Evolutionary conservation across 2,888 invertebrate species (phyloP).

Genomic region (Spatulosminthurus flaviceps): DNA sequence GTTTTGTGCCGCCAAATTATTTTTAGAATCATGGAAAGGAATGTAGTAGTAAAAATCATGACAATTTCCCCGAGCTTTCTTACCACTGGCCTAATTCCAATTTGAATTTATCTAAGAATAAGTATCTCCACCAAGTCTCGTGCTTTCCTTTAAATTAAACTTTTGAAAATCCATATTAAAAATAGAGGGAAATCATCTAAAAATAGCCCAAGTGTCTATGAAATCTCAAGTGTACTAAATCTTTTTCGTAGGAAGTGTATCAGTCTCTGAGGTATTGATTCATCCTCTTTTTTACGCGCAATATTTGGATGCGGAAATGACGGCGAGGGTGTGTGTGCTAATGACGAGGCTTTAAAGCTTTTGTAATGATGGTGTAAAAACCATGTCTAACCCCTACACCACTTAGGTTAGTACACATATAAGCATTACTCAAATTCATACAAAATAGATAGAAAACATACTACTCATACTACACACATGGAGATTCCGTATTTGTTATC

Average conservation of each 20-base stretch:
- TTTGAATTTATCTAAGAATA: background rate
- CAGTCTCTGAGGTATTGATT: conserved; percentile 1
- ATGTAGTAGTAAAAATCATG: background rate
- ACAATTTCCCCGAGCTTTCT: background rate
- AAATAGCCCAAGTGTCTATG: conserved; percentile 9
- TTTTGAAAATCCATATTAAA: background rate
- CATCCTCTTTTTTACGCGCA: background rate
- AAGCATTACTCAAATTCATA: no score
- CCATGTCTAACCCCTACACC: no score
- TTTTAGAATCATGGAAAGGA: background rate
- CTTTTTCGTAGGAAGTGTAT: background rate
- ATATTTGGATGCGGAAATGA: background rate
- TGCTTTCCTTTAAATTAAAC: background rate
- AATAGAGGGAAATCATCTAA: conserved; percentile 13
- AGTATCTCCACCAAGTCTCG: conserved; percentile 12
- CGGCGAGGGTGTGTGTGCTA: background rate
- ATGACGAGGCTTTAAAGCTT: background rate
- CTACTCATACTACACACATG: no score
- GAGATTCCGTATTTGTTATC: no score
- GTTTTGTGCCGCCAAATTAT: background rate
- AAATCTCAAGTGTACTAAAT: background rate
- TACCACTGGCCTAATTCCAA: conserved; percentile 23
- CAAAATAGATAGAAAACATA: no score
- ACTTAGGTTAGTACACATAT: no score
- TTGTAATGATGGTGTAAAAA: no score